Evolutionary conservation across 2,888 invertebrate genomes (phyloP).

Genomic region (Rhingia campestris): DNA sequence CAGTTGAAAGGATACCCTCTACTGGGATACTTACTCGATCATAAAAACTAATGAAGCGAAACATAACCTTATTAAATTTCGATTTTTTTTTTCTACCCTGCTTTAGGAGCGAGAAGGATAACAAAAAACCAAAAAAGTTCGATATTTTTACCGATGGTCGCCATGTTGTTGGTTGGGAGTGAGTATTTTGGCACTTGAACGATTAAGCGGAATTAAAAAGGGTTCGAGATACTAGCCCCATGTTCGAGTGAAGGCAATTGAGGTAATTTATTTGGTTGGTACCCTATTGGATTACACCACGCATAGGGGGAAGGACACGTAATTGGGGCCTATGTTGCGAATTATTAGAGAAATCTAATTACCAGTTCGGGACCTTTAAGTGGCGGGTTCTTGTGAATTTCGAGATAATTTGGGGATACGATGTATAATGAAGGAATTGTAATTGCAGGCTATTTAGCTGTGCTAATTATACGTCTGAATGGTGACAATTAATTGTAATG

Average conservation of each 20-base stretch:
- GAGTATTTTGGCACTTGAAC: neutral
- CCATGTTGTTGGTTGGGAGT: neutral
- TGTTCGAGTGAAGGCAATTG: conserved; percentile 37
- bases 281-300: conserved; percentile 49
- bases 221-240: conserved; percentile 13
- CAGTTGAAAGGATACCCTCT: conserved; percentile 38
- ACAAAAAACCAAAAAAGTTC: conserved; percentile 36
- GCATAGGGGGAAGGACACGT: neutral
- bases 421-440: conserved; percentile 55
- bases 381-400: conserved; percentile 37
- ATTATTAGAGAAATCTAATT: conserved; percentile 31
- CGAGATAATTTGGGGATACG: conserved; percentile 56
- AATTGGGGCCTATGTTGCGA: no score
- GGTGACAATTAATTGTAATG: conserved; percentile 66
- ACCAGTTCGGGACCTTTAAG: conserved; percentile 52
- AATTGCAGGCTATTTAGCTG: conserved; percentile 54
- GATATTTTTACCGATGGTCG: conserved; percentile 12
- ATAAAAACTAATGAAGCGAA: conserved; percentile 67
- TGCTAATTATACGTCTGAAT: conserved; percentile 53
- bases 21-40: conserved; percentile 56
- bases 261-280: conserved; percentile 39
- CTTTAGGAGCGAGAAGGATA: conserved; percentile 39
- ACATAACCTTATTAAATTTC: conserved; percentile 63
- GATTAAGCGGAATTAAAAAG: conserved; percentile 45
- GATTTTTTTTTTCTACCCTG: conserved; percentile 22